Base-by-base conservation (phyloP, 1,140 invertebrate species). In the Yoshiicerus persimilis region DNA sequence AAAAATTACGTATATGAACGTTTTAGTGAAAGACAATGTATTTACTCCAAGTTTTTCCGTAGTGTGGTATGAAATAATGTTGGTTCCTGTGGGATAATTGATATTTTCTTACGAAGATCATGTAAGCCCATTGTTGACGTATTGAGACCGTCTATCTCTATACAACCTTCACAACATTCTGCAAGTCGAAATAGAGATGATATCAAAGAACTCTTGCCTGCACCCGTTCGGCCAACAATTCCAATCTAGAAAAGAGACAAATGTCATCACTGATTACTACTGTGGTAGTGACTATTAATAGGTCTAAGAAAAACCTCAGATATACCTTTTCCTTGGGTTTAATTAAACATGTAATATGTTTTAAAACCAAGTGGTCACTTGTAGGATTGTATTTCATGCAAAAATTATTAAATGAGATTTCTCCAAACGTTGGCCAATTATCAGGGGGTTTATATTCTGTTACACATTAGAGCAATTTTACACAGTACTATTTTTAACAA, bases 1-100 rank as follows among this genome's bases (percentile, higher is more conserved):
- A n/a, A n/a, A n/a, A n/a, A n/a, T n/a, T n/a, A n/a, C n/a, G n/a
- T n/a, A n/a, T n/a, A n/a, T n/a, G n/a, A n/a, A n/a, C n/a, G 8
- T 47, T 16, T 47, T 16, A 47, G 11, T 47, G 11, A 4, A 20
- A 47, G 13, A 11, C 41, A 13, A n/a, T n/a, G n/a, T n/a, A n/a
- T n/a, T n/a, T 47, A 47, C 41, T 56, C 47, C 20, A 96, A 91
- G 91, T 96, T 96, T 87, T 92, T 93, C 88, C 93, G 92, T 64
- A 90, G 77, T 16, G 64, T 66, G 66, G 85, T 95, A 16, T 92
- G 94, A 88, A 96, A 96, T 16, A 96, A 91, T 6, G 95, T 93
- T 0, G 95, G 95, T 91, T 96, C 95, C 91, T 96, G 95, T 20
- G 95, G 95, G 86, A 96, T 95, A 39, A 96, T 95, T 0, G 95